Evolutionary conservation across 64 coral and sea anemone genomes (phyloP).

Genomic region (Dendronephthya gigantea): DNA sequence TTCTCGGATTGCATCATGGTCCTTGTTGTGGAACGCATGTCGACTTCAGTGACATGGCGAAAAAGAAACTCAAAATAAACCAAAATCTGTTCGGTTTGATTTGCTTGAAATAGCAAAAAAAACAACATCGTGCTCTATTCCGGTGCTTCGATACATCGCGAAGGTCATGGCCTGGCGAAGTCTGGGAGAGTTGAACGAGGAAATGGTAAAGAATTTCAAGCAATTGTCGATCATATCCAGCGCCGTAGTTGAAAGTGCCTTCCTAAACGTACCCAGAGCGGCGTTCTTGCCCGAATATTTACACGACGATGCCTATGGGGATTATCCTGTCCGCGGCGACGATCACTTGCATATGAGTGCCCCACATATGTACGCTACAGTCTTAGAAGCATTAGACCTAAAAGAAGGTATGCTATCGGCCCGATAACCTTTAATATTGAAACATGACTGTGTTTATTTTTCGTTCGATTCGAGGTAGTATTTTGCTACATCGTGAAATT

Average conservation of each 20-base stretch:
- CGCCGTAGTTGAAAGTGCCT: slow-evolving; percentile 83
- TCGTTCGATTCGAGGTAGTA: too few relatives aligned
- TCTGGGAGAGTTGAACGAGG: slow-evolving; percentile 75
- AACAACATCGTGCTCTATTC: too few relatives aligned
- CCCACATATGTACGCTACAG: slow-evolving; percentile 94
- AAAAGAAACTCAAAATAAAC: too few relatives aligned
- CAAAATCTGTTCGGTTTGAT: too few relatives aligned
- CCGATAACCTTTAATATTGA: too few relatives aligned
- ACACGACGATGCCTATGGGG: slow-evolving; percentile 73
- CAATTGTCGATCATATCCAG: slow-evolving; percentile 59
- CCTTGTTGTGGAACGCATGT: too few relatives aligned
- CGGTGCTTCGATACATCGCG: neutral
- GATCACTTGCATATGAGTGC: slow-evolving; percentile 87
- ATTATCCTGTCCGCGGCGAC: slow-evolving; percentile 67
- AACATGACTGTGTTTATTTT: too few relatives aligned
- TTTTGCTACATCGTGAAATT: too few relatives aligned
- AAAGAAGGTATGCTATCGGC: slow-evolving; percentile 54
- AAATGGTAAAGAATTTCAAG: slow-evolving; percentile 96
- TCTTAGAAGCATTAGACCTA: slow-evolving; percentile 78
- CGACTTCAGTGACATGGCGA: too few relatives aligned
- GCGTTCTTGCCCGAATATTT: slow-evolving; percentile 73
- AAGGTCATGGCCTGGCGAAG: slow-evolving; percentile 69
- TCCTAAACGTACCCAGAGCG: slow-evolving; percentile 67
- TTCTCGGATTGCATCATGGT: too few relatives aligned
- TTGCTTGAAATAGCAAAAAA: too few relatives aligned